phyloP scores from a whole-genome alignment of 2,888 invertebrate genomes.

The Resseliella maxima region DNA sequence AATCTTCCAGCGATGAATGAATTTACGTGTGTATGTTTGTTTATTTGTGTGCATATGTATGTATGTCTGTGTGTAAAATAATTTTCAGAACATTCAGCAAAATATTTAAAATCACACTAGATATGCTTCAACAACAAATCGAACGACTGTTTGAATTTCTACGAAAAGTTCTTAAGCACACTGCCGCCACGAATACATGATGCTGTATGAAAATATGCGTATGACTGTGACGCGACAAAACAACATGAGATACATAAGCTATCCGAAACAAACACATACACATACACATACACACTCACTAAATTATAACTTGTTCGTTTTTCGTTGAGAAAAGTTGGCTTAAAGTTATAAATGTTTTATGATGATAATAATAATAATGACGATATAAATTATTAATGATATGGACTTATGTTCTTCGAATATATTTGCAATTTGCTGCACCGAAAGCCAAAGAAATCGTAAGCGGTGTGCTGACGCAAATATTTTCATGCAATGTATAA shows the following conservation, averaged over 20 bases:
- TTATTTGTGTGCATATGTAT: no score
- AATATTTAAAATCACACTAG: conserved; percentile 17
- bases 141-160: neutral
- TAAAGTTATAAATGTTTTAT: conserved; percentile 55
- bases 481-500: neutral
- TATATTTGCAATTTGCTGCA: conserved; percentile 20
- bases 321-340: conserved; percentile 1
- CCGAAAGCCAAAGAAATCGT: no score
- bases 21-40: no score
- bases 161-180: conserved; percentile 8
- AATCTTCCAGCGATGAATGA: no score
- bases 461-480: neutral
- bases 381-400: conserved; percentile 54
- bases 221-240: neutral
- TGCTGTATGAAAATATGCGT: neutral
- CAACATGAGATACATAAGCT: neutral
- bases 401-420: conserved; percentile 24
- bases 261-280: neutral
- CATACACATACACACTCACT: no score
- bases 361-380: conserved; percentile 54
- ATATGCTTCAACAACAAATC: neutral
- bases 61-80: neutral
- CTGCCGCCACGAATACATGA: neutral
- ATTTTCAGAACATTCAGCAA: neutral
- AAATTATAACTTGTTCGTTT: conserved; percentile 28